These are phyloP conservation scores for Drosophila meridiana DNA, from an alignment of 2,888 invertebrate species.

Conservation along the genomic window DNA sequence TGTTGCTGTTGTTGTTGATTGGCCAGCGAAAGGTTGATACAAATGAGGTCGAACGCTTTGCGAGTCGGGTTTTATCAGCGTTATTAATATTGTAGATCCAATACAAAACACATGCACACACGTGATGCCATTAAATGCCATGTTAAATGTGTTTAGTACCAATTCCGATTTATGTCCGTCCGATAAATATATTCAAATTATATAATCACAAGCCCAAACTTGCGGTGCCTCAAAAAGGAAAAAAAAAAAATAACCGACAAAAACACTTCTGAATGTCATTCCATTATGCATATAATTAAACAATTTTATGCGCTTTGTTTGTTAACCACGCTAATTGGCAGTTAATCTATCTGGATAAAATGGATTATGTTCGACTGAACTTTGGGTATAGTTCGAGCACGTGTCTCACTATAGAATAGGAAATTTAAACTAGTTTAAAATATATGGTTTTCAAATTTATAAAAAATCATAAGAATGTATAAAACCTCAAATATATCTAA, in stretches of 20 bases:
- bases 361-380: background rate
- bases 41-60: slow-evolving; percentile 67
- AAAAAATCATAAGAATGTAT: background rate
- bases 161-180: slow-evolving; percentile 42
- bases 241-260: background rate
- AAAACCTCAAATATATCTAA: background rate
- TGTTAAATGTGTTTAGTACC: slow-evolving; percentile 73
- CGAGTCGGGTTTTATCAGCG: slow-evolving; percentile 68
- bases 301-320: slow-evolving; percentile 31
- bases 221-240: slow-evolving; percentile 3
- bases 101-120: slow-evolving; percentile 60
- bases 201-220: slow-evolving; percentile 19
- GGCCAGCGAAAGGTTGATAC: slow-evolving; percentile 66
- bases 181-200: slow-evolving; percentile 72
- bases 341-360: slow-evolving; percentile 2
- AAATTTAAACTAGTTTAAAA: background rate
- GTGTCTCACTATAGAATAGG: background rate
- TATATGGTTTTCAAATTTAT: background rate
- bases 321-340: slow-evolving; percentile 46
- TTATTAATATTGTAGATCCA: slow-evolving; percentile 75
- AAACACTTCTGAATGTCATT: slow-evolving; percentile 24
- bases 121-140: slow-evolving; percentile 65
- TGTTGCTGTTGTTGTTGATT: slow-evolving; percentile 51
- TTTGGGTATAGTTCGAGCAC: background rate
- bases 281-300: slow-evolving; percentile 42